These are phyloP conservation scores for Tenthredo distinguenda DNA, from an alignment of 2,888 invertebrate genomes.

Conservation along the genomic window DNA sequence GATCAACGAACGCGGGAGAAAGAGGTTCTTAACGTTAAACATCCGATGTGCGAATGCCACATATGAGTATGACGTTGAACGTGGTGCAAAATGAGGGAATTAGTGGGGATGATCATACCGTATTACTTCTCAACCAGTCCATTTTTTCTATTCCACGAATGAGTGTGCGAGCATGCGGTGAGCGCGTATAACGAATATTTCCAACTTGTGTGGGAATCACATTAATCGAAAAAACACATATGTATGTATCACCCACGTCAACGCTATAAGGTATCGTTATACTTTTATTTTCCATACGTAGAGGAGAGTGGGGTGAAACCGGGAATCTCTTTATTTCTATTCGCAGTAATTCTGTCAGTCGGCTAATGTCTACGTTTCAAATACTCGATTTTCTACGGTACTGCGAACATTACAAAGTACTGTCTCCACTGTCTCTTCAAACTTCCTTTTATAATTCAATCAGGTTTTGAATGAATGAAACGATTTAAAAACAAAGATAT, in stretches of 20 bases:
- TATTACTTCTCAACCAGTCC: background rate
- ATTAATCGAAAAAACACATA: background rate
- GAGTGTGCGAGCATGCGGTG: background rate
- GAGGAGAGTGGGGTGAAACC: too few relatives aligned
- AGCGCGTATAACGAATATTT: background rate
- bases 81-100: background rate
- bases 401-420: too few relatives aligned
- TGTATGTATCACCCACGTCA: background rate
- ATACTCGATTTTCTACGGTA: too few relatives aligned
- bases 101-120: background rate
- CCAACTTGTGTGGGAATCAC: background rate
- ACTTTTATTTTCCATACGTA: background rate
- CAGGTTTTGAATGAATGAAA: too few relatives aligned
- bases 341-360: too few relatives aligned
- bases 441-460: too few relatives aligned
- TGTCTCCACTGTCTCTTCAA: too few relatives aligned
- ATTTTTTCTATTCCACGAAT: background rate
- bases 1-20: background rate
- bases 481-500: too few relatives aligned
- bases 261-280: background rate
- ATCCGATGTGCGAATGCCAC: background rate
- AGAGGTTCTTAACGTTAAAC: background rate
- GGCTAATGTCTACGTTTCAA: too few relatives aligned
- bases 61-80: background rate
- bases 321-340: too few relatives aligned